Evolutionary conservation across 2,888 invertebrate species (phyloP), one percentile per base, ranked within the genome.

Genomic region (Xestia xanthographa): DNA sequence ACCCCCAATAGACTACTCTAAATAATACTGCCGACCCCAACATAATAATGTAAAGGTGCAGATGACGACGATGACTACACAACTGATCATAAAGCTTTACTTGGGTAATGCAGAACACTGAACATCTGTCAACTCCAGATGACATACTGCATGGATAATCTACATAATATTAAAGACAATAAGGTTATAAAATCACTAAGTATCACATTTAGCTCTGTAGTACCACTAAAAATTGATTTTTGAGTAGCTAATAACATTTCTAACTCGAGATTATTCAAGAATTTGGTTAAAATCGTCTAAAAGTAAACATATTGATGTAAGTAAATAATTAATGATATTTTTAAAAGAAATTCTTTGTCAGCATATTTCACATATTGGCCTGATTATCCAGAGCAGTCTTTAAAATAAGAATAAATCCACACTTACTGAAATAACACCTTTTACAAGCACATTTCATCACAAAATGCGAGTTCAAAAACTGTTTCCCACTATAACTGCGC

Each of bases 401-500:
- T 6, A 29, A 22, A 11, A 43, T 45, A 43, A 66, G 11, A 77
- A 45, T 69, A 56, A 43, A 53, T 20, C 12, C 0, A 34, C 20
- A 78, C 43, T 80, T 63, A 83, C 76, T 38, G 34, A 58, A 66
- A 60, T 34, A 58, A 26, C 66, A 45, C 82, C 81, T 74, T 53
- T 62, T 58, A 78, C 0, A 68, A 66, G 62, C 65, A 82, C 83
- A 74, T 82, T 77, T 22, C 72, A 43, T 1, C 68, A 84, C 69
- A 56, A 45, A 71, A 66, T 17, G 41, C 17, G 38, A 43, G 12
- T 62, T 62, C 45, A 0, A n/a, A 81, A 82, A 85, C 43, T 70
- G 76, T 83, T 82, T 65, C 45, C 38, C 72, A 69, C 56, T 43
- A 1, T n/a, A 66, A 77, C 83, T 85, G 56, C 79, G 79, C 70